Percentiles rank a stretch among this genome's conserved stretches.
phyloP scores from a whole-genome alignment of 2,888 invertebrate species.

The Tipula lateralis region DNA sequence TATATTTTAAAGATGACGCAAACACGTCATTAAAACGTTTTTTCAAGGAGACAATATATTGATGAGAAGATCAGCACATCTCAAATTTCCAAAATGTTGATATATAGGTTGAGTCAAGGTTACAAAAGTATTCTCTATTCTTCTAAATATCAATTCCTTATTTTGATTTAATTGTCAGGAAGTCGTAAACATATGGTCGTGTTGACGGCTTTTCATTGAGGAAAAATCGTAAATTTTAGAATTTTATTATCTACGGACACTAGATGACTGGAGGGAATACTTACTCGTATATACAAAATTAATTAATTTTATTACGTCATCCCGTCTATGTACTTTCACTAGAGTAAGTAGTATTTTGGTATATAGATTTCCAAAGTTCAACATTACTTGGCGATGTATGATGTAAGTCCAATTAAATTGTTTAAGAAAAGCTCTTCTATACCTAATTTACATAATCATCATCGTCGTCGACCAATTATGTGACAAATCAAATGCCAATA shows the following conservation, averaged over 20 bases:
- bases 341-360: background rate
- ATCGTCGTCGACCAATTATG: background rate
- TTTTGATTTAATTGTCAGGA: background rate
- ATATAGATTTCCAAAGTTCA: background rate
- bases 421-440: background rate
- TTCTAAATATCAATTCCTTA: background rate
- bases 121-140: background rate
- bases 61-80: background rate
- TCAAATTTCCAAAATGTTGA: background rate
- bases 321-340: background rate
- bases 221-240: background rate
- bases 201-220: background rate
- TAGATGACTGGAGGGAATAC: background rate
- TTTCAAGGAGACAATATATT: background rate
- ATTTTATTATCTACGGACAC: background rate
- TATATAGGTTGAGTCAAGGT: background rate
- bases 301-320: background rate
- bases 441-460: background rate
- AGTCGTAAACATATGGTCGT: background rate
- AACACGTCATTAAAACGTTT: background rate
- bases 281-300: background rate
- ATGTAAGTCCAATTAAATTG: background rate
- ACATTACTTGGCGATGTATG: background rate
- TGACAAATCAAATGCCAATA: background rate
- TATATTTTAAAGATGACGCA: background rate